These are phyloP conservation scores for Nebria ingens DNA, from an alignment of 1,140 invertebrate genomes.

Conservation along the genomic window DNA sequence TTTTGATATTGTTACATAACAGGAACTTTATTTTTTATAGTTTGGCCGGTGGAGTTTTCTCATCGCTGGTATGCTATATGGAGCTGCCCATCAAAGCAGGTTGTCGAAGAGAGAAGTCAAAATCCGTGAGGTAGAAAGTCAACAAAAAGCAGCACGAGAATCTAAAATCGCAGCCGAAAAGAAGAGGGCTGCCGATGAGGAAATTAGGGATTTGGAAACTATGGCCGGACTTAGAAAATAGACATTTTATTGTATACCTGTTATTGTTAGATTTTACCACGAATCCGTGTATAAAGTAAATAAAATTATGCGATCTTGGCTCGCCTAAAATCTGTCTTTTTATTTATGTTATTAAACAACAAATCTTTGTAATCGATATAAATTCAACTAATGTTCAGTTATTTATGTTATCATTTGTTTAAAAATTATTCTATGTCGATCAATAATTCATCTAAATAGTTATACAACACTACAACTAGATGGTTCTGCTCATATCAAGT, in stretches of 20 bases:
- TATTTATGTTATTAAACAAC: neutral
- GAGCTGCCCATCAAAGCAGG: constrained; percentile 55
- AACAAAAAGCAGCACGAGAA: constrained; percentile 54
- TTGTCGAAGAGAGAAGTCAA: constrained; percentile 54
- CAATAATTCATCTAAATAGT: no score
- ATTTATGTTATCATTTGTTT: no score
- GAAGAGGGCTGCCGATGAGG: constrained; percentile 38
- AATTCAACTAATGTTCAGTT: no score
- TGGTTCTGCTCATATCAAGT: no score
- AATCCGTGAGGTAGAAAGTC: constrained; percentile 50
- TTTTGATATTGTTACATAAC: neutral
- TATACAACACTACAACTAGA: no score
- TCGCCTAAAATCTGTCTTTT: neutral
- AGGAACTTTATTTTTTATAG: constrained; percentile 33
- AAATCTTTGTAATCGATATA: no score
- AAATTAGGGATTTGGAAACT: constrained; percentile 30
- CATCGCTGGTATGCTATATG: constrained; percentile 52
- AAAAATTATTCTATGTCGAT: no score
- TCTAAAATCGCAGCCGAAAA: constrained; percentile 59
- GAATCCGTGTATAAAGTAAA: neutral
- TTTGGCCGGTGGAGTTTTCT: constrained; percentile 65
- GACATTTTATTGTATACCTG: neutral
- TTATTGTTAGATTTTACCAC: neutral
- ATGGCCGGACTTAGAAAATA: constrained; percentile 14
- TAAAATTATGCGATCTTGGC: neutral